Percentiles rank a stretch among this genome's conserved stretches.
Conservation (phyloP, 2,797 vertebrate genomes). For the Pangasius krempfi region DNA sequence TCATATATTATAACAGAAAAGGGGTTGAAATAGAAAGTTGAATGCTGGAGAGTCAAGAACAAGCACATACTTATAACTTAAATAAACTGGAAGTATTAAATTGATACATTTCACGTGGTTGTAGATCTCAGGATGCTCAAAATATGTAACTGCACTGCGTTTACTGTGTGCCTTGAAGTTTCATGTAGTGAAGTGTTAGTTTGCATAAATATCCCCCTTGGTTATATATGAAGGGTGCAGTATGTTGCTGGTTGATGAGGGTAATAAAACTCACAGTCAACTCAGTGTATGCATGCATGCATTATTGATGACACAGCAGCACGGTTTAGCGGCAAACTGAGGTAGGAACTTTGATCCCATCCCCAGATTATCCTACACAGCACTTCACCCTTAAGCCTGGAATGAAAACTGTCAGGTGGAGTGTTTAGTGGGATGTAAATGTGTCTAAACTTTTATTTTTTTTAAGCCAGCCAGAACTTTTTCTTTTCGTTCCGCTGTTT, state of each 20-base stretch:
- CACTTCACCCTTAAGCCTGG: constrained; percentile 29
- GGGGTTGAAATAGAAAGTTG: not conserved
- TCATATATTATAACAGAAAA: not conserved
- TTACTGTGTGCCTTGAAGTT: not conserved
- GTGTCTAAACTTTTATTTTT: not conserved
- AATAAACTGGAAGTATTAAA: not conserved
- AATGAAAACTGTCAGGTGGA: constrained; percentile 44
- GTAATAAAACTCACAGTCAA: constrained; percentile 51
- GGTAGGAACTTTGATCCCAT: constrained; percentile 54
- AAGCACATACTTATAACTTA: constrained; percentile 2
- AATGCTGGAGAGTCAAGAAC: not conserved
- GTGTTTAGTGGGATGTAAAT: constrained; percentile 43
- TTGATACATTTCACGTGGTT: not conserved
- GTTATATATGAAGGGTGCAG: constrained; percentile 21
- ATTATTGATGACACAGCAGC: constrained; percentile 55
- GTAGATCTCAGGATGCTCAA: not conserved
- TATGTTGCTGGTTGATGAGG: constrained; percentile 37
- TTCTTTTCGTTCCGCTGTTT: constrained; percentile 6
- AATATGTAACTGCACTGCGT: not conserved
- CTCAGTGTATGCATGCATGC: constrained; percentile 40
- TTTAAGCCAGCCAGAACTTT: constrained; percentile 39
- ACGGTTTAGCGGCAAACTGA: constrained; percentile 39
- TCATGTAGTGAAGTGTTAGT: not conserved
- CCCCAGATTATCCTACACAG: constrained; percentile 44
- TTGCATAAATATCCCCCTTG: constrained; percentile 11